These are phyloP conservation scores for Oryzias curvinotus DNA, from an alignment of 2,113 vertebrate genomes.

Conservation along the genomic window DNA sequence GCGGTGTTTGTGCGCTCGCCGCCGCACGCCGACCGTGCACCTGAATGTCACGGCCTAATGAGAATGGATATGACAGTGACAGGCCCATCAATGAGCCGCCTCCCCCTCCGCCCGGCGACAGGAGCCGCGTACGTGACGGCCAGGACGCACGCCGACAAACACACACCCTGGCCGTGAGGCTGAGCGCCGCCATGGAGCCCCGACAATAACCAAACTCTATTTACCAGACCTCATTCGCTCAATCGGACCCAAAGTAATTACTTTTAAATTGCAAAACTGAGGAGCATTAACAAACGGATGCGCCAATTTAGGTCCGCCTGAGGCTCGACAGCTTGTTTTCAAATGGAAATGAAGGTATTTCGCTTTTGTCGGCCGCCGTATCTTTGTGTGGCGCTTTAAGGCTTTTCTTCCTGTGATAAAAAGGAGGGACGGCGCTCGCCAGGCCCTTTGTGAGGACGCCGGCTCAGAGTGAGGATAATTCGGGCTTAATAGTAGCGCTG, in stretches of 20 bases:
- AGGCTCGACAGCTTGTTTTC: conserved; percentile 66
- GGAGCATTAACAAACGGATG: conserved; percentile 69
- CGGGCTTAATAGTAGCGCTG: conserved; percentile 34
- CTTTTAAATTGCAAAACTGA: conserved; percentile 75
- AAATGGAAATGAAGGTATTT: conserved; percentile 71
- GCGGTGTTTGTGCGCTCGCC: neutral
- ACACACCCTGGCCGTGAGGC: conserved; percentile 41
- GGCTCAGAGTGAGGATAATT: conserved; percentile 58
- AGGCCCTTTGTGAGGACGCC: conserved; percentile 38
- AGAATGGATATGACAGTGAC: conserved; percentile 72
- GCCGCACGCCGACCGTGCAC: conserved; percentile 19
- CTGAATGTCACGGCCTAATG: conserved; percentile 72
- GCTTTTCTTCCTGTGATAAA: conserved; percentile 46
- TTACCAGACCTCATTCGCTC: conserved; percentile 67
- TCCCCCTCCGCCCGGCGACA: conserved; percentile 18
- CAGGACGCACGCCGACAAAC: conserved; percentile 5
- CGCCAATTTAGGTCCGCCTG: conserved; percentile 57
- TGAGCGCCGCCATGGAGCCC: conserved; percentile 49
- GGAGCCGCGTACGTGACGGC: conserved; percentile 13
- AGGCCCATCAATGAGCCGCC: conserved; percentile 50
- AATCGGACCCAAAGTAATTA: conserved; percentile 70
- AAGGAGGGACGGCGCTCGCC: conserved; percentile 50
- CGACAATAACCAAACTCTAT: conserved; percentile 72
- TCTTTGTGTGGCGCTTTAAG: conserved; percentile 53
- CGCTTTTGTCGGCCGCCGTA: conserved; percentile 63